Base-by-base conservation (phyloP, 2,113 vertebrate genomes). In the Candoia aspera region DNA sequence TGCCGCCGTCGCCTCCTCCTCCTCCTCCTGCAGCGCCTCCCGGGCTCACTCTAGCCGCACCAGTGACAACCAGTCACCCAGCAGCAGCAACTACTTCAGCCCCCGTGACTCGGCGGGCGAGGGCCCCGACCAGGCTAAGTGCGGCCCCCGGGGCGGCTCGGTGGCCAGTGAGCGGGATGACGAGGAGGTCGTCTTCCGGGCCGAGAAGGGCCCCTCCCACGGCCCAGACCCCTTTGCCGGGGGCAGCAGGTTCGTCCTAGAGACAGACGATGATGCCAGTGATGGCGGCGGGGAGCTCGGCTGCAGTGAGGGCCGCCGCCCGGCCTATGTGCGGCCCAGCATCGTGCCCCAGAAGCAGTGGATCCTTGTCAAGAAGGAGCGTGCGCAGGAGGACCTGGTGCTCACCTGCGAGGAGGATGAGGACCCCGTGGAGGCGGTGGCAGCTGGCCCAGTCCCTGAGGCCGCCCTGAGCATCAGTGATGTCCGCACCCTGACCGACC, bases 71-170 rank as follows among this genome's bases (percentile, higher is more conserved):
- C 98, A 99, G 92, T 99, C 98, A 0, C 98, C 98, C 68, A 99
- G 98, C 97, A 99, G 98, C 96, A 99, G 98, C 93, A 98, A 98
- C 97, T 99, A 98, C 97, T 99, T 99, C 97, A 99, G 98, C 96
- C 98, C 98, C 87, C 95, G 98, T 57, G 98, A 98, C 42, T 96
- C 97, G 53, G 90, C 97, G 15, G 96, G 96, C 5, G 90, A 84
- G 9, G 42, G 84, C 9, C 13, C 46, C 42, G 90, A 91, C 9
- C 83, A 49, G 37, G 53, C 64, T 49, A 90, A 37, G 64, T 83
- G 24, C 89, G 23, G 24, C n/a, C 55, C 90, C 8, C 90, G 90
- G 29, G 90, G 90, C 9, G 53, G 19, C 10, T 33, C 9, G 46
- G 84, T 21, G 94, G 49, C 88, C 93, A 91, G 95, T 59, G 79